These are phyloP conservation scores for Bombycilla garrulus DNA, from an alignment of 2,113 vertebrate genomes.

Conservation along the genomic window DNA sequence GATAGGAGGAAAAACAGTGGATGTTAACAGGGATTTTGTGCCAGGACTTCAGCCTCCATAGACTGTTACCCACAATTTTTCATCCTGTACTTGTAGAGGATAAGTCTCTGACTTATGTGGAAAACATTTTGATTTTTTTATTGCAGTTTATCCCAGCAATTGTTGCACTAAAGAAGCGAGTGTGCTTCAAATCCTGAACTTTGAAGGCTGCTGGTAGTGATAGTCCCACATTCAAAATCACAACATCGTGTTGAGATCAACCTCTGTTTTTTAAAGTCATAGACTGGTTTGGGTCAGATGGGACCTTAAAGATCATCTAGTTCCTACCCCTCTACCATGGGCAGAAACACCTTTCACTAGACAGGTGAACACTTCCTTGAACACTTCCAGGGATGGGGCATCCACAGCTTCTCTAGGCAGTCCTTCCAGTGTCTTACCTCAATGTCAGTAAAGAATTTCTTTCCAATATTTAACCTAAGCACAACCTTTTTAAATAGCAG, in stretches of 20 bases:
- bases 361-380: background rate
- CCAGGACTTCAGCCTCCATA: background rate
- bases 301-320: background rate
- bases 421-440: background rate
- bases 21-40: background rate
- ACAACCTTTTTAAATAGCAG: background rate
- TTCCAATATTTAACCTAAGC: background rate
- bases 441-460: background rate
- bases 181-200: background rate
- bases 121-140: background rate
- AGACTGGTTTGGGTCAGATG: background rate
- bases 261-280: background rate
- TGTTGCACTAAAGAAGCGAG: background rate
- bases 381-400: no score
- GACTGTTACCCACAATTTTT: background rate
- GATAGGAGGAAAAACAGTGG: background rate
- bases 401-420: background rate
- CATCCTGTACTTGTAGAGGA: background rate
- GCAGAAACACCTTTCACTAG: background rate
- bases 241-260: background rate
- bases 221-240: background rate
- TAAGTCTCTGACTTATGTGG: background rate
- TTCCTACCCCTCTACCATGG: no score
- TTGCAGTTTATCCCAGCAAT: background rate
- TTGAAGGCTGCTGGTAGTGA: background rate